A percentile compares a stretch with the other conserved stretches of the same genome.
These are phyloP conservation scores for Chouioia cunea DNA, from an alignment of 2,888 invertebrate genomes.

Conservation along the genomic window DNA sequence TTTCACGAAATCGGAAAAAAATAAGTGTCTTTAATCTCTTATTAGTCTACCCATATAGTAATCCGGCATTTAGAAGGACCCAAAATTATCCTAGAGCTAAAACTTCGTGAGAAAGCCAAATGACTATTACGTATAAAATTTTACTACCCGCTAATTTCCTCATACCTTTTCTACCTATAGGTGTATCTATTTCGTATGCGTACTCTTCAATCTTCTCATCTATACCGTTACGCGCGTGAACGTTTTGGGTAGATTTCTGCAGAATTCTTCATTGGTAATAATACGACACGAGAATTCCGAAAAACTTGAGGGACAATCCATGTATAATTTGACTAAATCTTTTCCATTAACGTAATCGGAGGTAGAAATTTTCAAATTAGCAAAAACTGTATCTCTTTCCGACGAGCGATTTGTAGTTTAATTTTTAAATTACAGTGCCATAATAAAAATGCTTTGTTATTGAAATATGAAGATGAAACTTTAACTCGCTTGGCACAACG, in stretches of 20 bases:
- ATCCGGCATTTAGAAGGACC: conserved; percentile 18
- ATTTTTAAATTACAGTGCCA: conserved; percentile 5
- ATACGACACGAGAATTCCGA: conserved; percentile 21
- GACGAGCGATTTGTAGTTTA: no score
- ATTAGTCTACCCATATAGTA: conserved; percentile 22
- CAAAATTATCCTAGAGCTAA: conserved; percentile 28
- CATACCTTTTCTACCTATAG: conserved; percentile 41
- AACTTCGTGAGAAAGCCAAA: conserved; percentile 3
- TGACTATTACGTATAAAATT: conserved; percentile 30
- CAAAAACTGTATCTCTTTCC: conserved; percentile 10
- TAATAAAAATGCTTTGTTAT: background rate
- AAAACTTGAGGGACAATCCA: conserved; percentile 41
- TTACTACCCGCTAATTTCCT: conserved; percentile 33
- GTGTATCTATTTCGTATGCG: conserved; percentile 1
- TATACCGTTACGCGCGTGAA: conserved; percentile 26
- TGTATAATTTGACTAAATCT: conserved; percentile 40
- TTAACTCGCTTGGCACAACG: no score
- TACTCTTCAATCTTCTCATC: conserved; percentile 35
- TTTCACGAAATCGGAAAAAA: conserved; percentile 33
- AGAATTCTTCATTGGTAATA: conserved; percentile 29
- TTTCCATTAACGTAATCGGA: conserved; percentile 35
- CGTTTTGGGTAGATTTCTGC: conserved; percentile 28
- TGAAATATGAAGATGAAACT: background rate
- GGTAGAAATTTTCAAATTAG: conserved; percentile 38
- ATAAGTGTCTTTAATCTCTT: conserved; percentile 12